phyloP scores from a whole-genome alignment of 2,113 vertebrate genomes.

The Ibidorhyncha struthersii region DNA sequence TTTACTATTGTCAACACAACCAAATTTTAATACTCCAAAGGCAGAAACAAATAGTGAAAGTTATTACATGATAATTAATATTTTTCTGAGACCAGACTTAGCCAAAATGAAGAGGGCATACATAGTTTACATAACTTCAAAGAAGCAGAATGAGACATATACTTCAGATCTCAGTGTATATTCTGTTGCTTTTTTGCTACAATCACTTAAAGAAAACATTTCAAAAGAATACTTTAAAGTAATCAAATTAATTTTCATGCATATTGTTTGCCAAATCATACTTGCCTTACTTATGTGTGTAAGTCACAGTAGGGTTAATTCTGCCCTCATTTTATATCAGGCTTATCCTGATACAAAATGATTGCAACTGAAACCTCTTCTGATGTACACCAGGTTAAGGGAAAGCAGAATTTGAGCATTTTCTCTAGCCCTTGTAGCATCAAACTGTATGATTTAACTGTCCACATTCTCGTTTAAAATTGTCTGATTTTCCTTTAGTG shows the following conservation, averaged over 20 bases:
- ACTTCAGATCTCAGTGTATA: background rate
- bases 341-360: background rate
- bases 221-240: background rate
- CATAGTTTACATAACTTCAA: slow-evolving; percentile 25
- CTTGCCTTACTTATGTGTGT: background rate
- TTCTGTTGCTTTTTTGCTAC: background rate
- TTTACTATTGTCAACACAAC: slow-evolving; percentile 30
- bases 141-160: slow-evolving; percentile 5
- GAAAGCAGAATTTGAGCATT: background rate
- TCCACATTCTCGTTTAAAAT: background rate
- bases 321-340: background rate
- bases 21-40: slow-evolving; percentile 13
- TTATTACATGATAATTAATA: slow-evolving; percentile 39
- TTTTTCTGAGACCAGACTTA: background rate
- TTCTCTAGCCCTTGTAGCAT: background rate
- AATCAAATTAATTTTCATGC: background rate
- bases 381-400: background rate
- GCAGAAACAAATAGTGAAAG: slow-evolving; percentile 10
- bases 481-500: background rate
- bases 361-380: background rate
- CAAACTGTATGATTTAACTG: background rate
- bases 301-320: background rate
- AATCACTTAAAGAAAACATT: background rate
- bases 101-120: slow-evolving; percentile 22
- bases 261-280: background rate